phyloP scores from a whole-genome alignment of 2,113 vertebrate genomes.

The Axis porcinus region DNA sequence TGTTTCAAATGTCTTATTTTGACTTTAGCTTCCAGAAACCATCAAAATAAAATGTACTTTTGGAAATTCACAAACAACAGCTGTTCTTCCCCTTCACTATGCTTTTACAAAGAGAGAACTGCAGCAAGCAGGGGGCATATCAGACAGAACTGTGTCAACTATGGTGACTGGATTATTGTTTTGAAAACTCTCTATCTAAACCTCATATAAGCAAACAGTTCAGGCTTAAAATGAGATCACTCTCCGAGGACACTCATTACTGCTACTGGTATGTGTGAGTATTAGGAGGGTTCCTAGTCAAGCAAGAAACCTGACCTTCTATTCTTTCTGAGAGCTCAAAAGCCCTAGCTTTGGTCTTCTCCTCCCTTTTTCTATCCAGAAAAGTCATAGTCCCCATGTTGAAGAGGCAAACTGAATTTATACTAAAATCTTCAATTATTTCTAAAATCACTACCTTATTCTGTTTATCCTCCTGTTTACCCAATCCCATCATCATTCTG shows the following conservation, averaged over 20 bases:
- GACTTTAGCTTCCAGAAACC: background rate
- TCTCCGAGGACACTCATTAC: background rate
- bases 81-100: background rate
- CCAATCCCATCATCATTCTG: background rate
- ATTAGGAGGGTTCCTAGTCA: background rate
- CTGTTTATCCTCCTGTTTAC: background rate
- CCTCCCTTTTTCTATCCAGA: background rate
- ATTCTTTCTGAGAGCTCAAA: background rate
- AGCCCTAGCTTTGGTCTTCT: background rate
- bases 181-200: background rate
- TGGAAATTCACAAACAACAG: background rate
- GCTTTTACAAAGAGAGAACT: background rate
- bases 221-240: background rate
- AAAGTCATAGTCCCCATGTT: background rate
- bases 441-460: background rate
- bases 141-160: background rate
- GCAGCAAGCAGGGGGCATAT: background rate
- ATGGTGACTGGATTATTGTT: background rate
- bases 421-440: background rate
- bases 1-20: background rate
- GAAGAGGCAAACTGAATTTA: slow-evolving; percentile 16
- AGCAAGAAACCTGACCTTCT: background rate
- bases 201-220: background rate
- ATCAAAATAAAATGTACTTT: background rate
- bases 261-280: background rate